These are phyloP conservation scores for Romanogobio albipinnatus DNA, from an alignment of 2,113 vertebrate species.

Conservation along the genomic window DNA sequence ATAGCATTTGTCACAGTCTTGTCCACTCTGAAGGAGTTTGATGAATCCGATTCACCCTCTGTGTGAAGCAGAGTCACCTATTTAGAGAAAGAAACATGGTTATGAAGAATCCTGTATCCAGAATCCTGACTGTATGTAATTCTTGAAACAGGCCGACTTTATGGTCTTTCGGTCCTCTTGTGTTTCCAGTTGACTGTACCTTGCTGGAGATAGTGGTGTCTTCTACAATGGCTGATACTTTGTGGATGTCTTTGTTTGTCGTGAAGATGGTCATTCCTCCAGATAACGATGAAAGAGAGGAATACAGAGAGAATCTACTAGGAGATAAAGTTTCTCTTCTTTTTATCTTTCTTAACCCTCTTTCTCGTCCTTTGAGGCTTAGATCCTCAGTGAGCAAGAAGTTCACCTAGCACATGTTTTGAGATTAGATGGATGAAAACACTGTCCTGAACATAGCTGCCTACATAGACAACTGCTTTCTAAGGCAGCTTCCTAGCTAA, in stretches of 20 bases:
- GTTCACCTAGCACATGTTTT: conserved; percentile 74
- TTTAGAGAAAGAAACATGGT: not conserved
- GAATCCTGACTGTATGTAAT: not conserved
- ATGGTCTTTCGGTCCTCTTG: not conserved
- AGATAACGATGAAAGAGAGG: conserved; percentile 78
- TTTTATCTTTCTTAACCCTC: conserved; percentile 55
- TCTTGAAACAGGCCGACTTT: not conserved
- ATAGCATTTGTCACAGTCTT: conserved; percentile 72
- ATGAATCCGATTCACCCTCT: conserved; percentile 63
- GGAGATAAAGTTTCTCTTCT: conserved; percentile 73
- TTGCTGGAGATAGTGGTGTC: conserved; percentile 77
- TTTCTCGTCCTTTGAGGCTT: conserved; percentile 44
- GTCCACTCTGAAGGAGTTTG: conserved; percentile 78
- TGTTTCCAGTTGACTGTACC: conserved; percentile 57
- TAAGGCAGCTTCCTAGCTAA: not conserved
- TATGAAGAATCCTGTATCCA: not conserved
- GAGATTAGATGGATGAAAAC: not conserved
- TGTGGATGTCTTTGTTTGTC: conserved; percentile 78
- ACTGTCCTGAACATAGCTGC: not conserved
- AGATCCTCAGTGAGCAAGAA: conserved; percentile 86
- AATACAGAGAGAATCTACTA: conserved; percentile 81
- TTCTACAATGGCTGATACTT: conserved; percentile 78
- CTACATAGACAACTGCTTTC: not conserved
- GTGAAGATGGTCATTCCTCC: conserved; percentile 86
- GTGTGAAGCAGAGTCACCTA: conserved; percentile 83